Evolutionary conservation across 1,140 invertebrate genomes (phyloP), one percentile per base, ranked within the genome.

Genomic region (Harlomillsia oculata): DNA sequence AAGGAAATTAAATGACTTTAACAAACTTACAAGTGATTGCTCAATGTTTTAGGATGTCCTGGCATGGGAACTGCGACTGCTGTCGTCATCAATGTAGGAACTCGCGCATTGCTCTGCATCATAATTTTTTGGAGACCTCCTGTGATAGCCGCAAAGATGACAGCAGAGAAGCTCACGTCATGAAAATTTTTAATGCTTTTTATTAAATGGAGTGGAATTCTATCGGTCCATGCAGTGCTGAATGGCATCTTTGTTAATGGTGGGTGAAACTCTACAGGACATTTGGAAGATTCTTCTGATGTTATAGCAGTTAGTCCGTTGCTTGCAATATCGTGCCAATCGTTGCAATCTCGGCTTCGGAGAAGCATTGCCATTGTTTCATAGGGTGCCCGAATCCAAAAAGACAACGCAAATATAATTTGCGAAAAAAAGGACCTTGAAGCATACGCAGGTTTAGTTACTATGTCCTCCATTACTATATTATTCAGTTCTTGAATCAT

Each of bases 61-160:
- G 60, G 60, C 60, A 62, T 62, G 8, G 55, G 55, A 16, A 62
- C 44, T 13, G 60, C 48, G 1, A 61, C 28, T 14, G 40, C 59
- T 8, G 54, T 56, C 6, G 54, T 53, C 50, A 62, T 62, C 8
- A 29, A 49, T 5, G 28, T 18, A 0, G 60, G 60, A n/a, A 62
- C 51, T 18, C 46, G 32, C 16, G 16, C n/a, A 4, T 45, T 45
- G 16, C 29, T 62, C 5, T 48, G 25, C 11, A 59, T 11, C 56
- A 59, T 59, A n/a, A 37, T 28, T 21, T 46, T 59, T 39, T 51
- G 30, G 5, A 59, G 30, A 32, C 56, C 56, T 23, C 50, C 60
- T 2, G 60, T 39, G 5, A 62, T 39, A 6, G 49, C 29, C 1
- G 60, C 55, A 25, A 57, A 32, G 8, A 62, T 1, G 20, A 62